Evolutionary conservation across 2,113 vertebrate genomes (phyloP).

Genomic region (Cacatua alba): DNA sequence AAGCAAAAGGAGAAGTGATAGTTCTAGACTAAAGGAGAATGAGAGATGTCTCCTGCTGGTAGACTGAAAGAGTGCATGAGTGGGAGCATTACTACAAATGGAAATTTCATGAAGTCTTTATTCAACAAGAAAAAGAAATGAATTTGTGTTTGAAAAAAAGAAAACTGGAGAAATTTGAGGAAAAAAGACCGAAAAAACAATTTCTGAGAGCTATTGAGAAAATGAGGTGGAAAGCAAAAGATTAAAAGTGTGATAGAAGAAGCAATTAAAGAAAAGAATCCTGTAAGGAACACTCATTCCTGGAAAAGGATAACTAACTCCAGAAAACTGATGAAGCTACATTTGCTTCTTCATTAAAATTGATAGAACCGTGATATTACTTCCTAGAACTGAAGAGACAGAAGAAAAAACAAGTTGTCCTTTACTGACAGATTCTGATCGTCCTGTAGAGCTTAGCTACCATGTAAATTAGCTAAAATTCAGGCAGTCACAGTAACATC

Average conservation of each 20-base stretch:
- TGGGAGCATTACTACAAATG: background rate
- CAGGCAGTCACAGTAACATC: constrained; percentile 15
- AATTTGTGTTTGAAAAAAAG: background rate
- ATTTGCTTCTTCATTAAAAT: background rate
- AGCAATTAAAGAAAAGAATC: background rate
- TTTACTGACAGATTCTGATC: constrained; percentile 56
- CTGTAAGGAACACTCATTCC: background rate
- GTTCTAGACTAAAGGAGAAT: background rate
- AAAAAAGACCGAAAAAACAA: background rate
- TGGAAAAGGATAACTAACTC: background rate
- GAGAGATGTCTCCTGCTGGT: background rate
- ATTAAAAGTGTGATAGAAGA: background rate
- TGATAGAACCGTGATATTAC: background rate
- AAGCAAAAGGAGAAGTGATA: background rate
- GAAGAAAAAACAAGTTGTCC: constrained; percentile 48
- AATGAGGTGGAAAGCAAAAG: background rate
- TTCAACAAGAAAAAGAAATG: background rate
- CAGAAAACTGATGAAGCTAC: background rate
- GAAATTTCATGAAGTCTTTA: background rate
- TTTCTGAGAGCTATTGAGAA: background rate
- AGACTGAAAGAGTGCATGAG: background rate
- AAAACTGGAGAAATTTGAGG: background rate
- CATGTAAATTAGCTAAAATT: constrained; percentile 65
- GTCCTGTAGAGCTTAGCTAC: constrained; percentile 7
- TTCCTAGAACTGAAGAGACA: constrained; percentile 55